Evolutionary conservation across 2,888 invertebrate species (phyloP).

Genomic region (Lasioglossum lativentre): DNA sequence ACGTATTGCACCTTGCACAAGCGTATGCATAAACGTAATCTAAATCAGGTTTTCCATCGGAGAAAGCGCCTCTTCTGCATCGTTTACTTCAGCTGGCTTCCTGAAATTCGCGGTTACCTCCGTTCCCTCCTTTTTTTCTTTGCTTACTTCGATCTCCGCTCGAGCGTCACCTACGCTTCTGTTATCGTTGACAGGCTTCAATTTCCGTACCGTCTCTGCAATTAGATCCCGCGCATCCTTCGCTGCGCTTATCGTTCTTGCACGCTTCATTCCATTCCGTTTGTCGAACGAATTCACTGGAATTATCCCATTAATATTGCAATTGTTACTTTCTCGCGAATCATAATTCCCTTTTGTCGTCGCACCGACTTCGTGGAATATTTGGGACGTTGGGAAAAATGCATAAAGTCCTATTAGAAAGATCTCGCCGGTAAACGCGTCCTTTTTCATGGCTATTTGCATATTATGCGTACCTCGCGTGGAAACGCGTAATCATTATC

Average conservation of each 20-base stretch:
- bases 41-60: conserved; percentile 71
- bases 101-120: conserved; percentile 36
- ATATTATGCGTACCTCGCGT: background rate
- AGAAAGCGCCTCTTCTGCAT: conserved; percentile 73
- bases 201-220: background rate
- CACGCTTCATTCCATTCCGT: background rate
- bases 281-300: background rate
- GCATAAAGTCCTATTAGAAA: background rate
- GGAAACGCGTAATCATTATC: conserved; percentile 3
- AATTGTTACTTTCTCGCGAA: background rate
- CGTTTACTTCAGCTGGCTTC: conserved; percentile 52
- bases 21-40: conserved; percentile 56
- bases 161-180: background rate
- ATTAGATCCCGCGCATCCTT: background rate
- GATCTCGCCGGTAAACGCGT: background rate
- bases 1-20: conserved; percentile 58
- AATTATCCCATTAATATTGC: background rate
- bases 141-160: background rate
- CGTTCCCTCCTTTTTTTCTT: conserved; percentile 17
- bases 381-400: no score
- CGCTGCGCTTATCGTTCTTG: background rate
- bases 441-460: background rate
- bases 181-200: background rate
- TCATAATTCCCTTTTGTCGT: background rate
- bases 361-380: no score